Percentiles rank a stretch among this genome's conserved stretches.
These are phyloP conservation scores for Cromileptes altivelis DNA, from an alignment of 2,113 vertebrate species.

Conservation along the genomic window DNA sequence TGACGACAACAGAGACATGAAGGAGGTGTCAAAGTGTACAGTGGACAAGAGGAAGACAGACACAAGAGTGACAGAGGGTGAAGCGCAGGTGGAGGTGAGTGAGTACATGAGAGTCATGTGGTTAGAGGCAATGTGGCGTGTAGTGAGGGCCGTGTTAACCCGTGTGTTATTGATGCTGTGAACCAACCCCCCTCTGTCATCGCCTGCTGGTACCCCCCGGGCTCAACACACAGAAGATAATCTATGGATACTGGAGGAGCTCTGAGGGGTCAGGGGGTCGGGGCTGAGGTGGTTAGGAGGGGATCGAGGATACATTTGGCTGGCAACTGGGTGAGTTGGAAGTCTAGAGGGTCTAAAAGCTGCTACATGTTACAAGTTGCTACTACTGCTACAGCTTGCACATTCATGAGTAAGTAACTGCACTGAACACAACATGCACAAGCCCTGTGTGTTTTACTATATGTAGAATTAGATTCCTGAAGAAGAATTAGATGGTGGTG, in stretches of 20 bases:
- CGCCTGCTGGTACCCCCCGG: neutral
- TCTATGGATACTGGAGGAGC: conserved; percentile 11
- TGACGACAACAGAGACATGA: neutral
- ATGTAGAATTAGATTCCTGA: no score
- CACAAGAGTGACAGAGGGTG: neutral
- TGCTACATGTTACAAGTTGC: no score
- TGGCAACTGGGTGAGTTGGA: neutral
- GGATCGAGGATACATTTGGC: neutral
- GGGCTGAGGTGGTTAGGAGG: neutral
- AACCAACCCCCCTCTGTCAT: neutral
- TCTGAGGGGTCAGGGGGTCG: neutral
- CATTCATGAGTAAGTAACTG: no score
- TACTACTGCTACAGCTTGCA: no score
- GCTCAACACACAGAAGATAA: conserved; percentile 7
- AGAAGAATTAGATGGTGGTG: no score
- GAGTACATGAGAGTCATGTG: conserved; percentile 9
- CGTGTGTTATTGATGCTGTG: conserved; percentile 20
- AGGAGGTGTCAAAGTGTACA: neutral
- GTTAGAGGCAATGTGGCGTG: neutral
- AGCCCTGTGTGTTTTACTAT: no score
- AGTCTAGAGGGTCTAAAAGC: neutral
- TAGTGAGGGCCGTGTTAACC: conserved; percentile 5
- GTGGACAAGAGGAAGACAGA: neutral
- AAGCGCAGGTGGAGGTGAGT: conserved; percentile 26
- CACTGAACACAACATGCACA: neutral